Evolutionary conservation across 2,797 vertebrate genomes (phyloP).

Genomic region (Scleropages formosus): DNA sequence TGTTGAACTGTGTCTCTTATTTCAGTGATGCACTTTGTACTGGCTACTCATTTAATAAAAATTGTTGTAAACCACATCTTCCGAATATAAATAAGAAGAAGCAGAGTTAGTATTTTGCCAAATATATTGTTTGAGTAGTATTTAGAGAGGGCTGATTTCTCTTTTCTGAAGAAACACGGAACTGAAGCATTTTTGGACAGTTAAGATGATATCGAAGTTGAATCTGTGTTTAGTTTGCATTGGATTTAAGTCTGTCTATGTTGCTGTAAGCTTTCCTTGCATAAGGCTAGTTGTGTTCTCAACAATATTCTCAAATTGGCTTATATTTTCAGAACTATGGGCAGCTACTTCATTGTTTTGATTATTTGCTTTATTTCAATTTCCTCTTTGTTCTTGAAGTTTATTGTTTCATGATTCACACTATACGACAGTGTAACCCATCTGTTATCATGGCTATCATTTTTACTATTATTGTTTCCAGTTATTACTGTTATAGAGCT

Average conservation of each 20-base stretch:
- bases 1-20: no score
- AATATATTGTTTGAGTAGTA: no score
- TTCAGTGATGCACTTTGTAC: no score
- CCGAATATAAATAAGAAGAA: no score
- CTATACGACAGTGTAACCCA: not conserved
- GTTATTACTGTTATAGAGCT: conserved; percentile 22
- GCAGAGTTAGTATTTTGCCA: no score
- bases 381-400: not conserved
- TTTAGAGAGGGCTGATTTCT: no score
- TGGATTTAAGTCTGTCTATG: no score
- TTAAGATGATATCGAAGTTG: no score
- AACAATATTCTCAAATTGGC: conserved; percentile 20
- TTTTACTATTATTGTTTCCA: conserved; percentile 25
- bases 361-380: conserved; percentile 12
- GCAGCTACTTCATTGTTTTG: conserved; percentile 33
- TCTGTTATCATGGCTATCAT: conserved; percentile 24
- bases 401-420: conserved; percentile 6
- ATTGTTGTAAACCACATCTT: no score
- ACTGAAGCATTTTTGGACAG: not conserved
- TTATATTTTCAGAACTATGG: conserved; percentile 21
- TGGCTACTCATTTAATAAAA: no score
- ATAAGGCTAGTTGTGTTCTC: conserved; percentile 4
- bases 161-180: not conserved
- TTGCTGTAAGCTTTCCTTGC: no score
- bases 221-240: no score